Conservation (phyloP, 2,888 invertebrate species). For the Cerceris ruficornis region DNA sequence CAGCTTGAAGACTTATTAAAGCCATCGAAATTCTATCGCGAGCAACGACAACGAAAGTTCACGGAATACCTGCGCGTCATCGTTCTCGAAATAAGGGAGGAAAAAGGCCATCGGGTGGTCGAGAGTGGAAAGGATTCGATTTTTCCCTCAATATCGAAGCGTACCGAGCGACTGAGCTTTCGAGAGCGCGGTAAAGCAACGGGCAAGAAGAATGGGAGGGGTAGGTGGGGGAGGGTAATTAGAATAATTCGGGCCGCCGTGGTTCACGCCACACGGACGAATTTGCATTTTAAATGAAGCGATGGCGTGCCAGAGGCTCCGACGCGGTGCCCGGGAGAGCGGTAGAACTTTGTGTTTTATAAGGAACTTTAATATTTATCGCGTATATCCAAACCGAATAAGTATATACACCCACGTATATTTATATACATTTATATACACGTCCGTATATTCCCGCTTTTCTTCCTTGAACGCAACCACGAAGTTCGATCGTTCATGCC, state of each 20-base stretch:
- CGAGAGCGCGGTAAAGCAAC: conserved; percentile 54
- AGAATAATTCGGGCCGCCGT: conserved; percentile 80
- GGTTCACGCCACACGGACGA: conserved; percentile 78
- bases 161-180: conserved; percentile 72
- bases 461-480: conserved; percentile 22
- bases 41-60: too few species aligned
- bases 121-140: conserved; percentile 6
- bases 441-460: conserved; percentile 21
- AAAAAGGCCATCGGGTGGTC: too few species aligned
- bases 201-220: conserved; percentile 42
- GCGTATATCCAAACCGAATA: conserved; percentile 67
- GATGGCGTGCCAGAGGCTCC: conserved; percentile 78
- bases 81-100: too few species aligned
- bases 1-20: too few species aligned
- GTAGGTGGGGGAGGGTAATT: conserved; percentile 74
- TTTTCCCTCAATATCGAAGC: conserved; percentile 60
- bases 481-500: conserved; percentile 27
- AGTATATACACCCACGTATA: conserved; percentile 38
- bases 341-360: conserved; percentile 78
- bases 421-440: conserved; percentile 35
- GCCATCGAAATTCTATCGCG: too few species aligned
- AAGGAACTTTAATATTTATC: conserved; percentile 79
- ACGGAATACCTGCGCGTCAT: too few species aligned
- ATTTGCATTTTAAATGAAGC: conserved; percentile 82
- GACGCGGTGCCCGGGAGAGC: conserved; percentile 50